Percentiles rank a stretch among this genome's conserved stretches.
phyloP scores from a whole-genome alignment of 92 coral and sea anemone species.

The Umimayanthus kanabou region DNA sequence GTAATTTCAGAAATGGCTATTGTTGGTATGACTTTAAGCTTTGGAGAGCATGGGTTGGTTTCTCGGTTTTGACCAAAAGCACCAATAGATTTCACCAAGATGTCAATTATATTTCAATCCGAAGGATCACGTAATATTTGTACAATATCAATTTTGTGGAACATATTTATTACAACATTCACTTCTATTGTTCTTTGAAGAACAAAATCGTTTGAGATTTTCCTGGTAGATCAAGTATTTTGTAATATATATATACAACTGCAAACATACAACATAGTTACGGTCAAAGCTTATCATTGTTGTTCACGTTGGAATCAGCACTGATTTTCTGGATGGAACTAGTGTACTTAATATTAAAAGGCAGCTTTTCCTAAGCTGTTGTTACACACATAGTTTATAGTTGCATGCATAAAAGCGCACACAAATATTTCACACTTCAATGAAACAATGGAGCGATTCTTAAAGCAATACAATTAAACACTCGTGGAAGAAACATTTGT shows the following conservation, averaged over 20 bases:
- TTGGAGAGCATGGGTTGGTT: background rate
- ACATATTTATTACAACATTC: background rate
- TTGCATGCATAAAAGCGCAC: no score
- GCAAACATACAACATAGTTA: background rate
- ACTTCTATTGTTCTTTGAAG: background rate
- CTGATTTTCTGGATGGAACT: background rate
- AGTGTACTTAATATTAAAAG: background rate
- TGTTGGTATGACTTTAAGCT: background rate
- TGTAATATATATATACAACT: background rate
- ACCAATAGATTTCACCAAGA: background rate
- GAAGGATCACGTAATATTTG: background rate
- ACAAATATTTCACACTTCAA: no score
- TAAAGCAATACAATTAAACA: no score
- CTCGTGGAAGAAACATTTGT: no score
- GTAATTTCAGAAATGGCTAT: background rate
- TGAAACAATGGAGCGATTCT: no score
- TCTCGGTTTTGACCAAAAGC: background rate
- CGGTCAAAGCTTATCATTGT: background rate
- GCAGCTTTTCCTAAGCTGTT: no score
- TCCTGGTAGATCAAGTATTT: background rate
- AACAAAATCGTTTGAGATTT: background rate
- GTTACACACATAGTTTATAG: no score
- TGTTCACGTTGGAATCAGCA: background rate
- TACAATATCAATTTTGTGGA: no score
- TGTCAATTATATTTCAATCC: background rate